A percentile compares a stretch with the other conserved stretches of the same genome.
phyloP scores from a whole-genome alignment of 2,888 invertebrate species.

The Drosophila merina region DNA sequence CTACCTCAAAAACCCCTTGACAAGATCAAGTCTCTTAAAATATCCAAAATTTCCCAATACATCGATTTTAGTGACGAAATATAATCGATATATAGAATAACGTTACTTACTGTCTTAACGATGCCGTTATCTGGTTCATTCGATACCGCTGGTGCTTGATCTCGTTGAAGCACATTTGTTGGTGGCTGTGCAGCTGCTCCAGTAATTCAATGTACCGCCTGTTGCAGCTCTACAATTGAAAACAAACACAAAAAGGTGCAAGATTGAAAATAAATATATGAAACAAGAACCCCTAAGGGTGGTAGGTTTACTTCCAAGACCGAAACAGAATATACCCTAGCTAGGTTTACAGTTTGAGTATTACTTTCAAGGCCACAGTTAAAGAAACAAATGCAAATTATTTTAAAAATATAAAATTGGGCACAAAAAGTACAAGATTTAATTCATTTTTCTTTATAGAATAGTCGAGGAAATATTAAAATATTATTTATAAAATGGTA shows the following conservation, averaged over 20 bases:
- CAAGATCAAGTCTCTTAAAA: too few species aligned
- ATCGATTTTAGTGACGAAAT: not conserved
- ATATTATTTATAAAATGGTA: not conserved
- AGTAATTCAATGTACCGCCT: slow-evolving; percentile 93
- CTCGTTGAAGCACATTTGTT: slow-evolving; percentile 94
- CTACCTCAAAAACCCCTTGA: too few species aligned
- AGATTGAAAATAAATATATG: not conserved
- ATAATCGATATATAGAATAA: not conserved
- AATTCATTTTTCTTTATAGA: too few species aligned
- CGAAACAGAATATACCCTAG: not conserved
- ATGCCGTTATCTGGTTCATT: slow-evolving; percentile 91
- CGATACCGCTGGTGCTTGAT: slow-evolving; percentile 96
- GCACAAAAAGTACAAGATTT: too few species aligned
- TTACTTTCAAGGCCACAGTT: not conserved
- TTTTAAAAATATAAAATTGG: too few species aligned
- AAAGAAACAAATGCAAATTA: too few species aligned
- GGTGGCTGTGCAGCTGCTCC: slow-evolving; percentile 92
- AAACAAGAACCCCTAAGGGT: not conserved
- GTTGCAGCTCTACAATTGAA: slow-evolving; percentile 85
- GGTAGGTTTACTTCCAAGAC: not conserved
- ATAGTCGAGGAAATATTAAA: too few species aligned
- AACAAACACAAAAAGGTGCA: slow-evolving; percentile 46
- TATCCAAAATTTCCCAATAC: not conserved
- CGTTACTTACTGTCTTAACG: slow-evolving; percentile 91
- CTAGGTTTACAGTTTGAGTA: not conserved